Percentiles rank a stretch among this genome's conserved stretches.
These are phyloP conservation scores for Bryconaethiops microstoma DNA, from an alignment of 2,797 vertebrate genomes.

Conservation along the genomic window DNA sequence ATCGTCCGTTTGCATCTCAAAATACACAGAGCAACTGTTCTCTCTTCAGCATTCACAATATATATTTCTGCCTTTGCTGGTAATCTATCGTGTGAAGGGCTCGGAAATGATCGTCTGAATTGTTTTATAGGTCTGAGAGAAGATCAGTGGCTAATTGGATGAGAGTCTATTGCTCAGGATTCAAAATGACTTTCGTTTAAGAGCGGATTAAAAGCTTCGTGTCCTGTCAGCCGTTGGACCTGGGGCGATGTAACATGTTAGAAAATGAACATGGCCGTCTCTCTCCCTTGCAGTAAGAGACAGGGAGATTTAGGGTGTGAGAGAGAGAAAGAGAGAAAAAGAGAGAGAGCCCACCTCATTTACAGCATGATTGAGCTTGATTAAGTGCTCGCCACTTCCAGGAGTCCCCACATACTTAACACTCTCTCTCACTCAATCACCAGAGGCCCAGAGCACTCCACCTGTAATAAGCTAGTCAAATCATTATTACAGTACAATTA, in stretches of 20 bases:
- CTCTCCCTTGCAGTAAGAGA: slow-evolving; percentile 19
- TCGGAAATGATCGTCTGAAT: background rate
- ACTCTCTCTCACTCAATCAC: slow-evolving; percentile 45
- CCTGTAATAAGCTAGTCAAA: slow-evolving; percentile 56
- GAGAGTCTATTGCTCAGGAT: slow-evolving; percentile 14
- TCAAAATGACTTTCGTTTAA: slow-evolving; percentile 21
- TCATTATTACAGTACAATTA: slow-evolving; percentile 53
- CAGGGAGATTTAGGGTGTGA: slow-evolving; percentile 25
- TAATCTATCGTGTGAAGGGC: slow-evolving; percentile 27
- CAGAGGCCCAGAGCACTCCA: slow-evolving; percentile 47
- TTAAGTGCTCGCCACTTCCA: slow-evolving; percentile 58
- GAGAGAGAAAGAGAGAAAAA: background rate
- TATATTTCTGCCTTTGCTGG: slow-evolving; percentile 43
- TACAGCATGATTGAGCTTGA: slow-evolving; percentile 63
- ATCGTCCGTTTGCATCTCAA: slow-evolving; percentile 51
- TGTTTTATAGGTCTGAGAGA: slow-evolving; percentile 28
- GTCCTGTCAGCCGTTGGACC: slow-evolving; percentile 26
- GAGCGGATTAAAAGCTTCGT: slow-evolving; percentile 34
- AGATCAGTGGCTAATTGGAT: slow-evolving; percentile 37
- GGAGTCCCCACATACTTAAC: slow-evolving; percentile 53
- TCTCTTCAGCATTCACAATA: slow-evolving; percentile 20
- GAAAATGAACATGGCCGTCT: slow-evolving; percentile 42
- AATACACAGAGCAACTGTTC: slow-evolving; percentile 25
- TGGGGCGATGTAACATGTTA: background rate
- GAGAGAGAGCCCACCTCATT: slow-evolving; percentile 56